phyloP scores from a whole-genome alignment of 2,113 vertebrate genomes.

The Protomyctophum bolini region DNA sequence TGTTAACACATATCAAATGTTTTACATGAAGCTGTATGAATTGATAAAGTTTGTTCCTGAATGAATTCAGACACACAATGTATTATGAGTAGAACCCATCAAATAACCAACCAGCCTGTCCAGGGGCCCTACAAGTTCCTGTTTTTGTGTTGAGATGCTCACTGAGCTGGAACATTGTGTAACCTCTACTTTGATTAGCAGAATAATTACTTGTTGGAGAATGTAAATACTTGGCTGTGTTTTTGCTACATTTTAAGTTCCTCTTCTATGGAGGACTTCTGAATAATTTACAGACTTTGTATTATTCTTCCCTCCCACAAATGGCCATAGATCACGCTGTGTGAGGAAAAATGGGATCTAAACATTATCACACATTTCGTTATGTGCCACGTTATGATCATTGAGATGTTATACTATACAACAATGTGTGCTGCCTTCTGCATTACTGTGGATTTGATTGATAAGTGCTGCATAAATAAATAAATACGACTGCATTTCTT shows the following conservation, averaged over 20 bases:
- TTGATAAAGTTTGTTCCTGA: too few species aligned
- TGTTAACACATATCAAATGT: too few species aligned
- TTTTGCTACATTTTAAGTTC: constrained; percentile 33
- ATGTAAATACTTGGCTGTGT: background rate
- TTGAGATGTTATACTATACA: background rate
- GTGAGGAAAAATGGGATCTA: constrained; percentile 3
- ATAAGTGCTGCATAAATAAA: background rate
- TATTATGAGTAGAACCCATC: background rate
- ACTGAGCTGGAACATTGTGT: constrained; percentile 39
- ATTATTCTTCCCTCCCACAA: background rate
- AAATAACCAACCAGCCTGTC: constrained; percentile 50
- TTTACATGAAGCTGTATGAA: too few species aligned
- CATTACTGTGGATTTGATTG: background rate
- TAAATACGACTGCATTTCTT: background rate
- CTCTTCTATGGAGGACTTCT: constrained; percentile 24
- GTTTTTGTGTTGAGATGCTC: constrained; percentile 39
- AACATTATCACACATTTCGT: background rate
- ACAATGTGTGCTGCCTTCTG: background rate
- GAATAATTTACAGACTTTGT: background rate
- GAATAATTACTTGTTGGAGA: constrained; percentile 8
- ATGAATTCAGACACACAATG: constrained; percentile 3
- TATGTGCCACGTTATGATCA: background rate
- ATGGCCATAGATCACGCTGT: background rate
- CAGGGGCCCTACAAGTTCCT: constrained; percentile 46
- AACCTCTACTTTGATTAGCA: background rate